A percentile compares a stretch with the other conserved stretches of the same genome.
Conservation (phyloP, 2,113 vertebrate species). For the Gallinago media region DNA sequence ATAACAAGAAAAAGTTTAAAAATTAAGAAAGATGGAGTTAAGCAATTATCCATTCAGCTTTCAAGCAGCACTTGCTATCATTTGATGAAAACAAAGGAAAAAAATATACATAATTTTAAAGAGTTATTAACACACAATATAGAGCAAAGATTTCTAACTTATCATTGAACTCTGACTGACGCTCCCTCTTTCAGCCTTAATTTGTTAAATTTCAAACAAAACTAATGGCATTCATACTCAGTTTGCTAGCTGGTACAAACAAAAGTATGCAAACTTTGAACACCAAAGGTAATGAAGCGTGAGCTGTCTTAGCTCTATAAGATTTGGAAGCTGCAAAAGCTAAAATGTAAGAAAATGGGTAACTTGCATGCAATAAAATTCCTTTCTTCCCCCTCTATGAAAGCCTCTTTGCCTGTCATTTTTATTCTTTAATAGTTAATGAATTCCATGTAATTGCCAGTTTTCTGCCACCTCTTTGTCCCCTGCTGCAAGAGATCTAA, state of each 20-base stretch:
- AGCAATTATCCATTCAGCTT: background rate
- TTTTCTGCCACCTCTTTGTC: slow-evolving; percentile 51
- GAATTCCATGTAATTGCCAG: slow-evolving; percentile 65
- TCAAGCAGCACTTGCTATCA: background rate
- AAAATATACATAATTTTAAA: background rate
- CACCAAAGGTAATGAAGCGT: slow-evolving; percentile 9
- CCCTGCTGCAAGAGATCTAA: slow-evolving; percentile 70
- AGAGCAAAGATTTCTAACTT: background rate
- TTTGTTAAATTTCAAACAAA: slow-evolving; percentile 32
- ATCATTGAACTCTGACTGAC: background rate
- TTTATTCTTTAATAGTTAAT: slow-evolving; percentile 66
- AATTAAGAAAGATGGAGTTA: background rate
- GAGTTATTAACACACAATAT: background rate
- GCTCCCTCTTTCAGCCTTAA: slow-evolving; percentile 4
- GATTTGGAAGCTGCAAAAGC: slow-evolving; percentile 6
- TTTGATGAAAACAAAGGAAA: background rate
- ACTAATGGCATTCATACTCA: background rate
- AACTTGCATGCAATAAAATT: background rate
- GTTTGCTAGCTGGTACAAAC: slow-evolving; percentile 16
- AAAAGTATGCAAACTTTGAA: background rate
- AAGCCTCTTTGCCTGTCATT: slow-evolving; percentile 42
- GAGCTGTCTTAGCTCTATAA: background rate
- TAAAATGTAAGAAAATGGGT: slow-evolving; percentile 16
- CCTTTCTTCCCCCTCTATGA: background rate
- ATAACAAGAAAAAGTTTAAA: background rate